phyloP scores from a whole-genome alignment of 1,140 invertebrate species.

The Drosophila burlai region DNA sequence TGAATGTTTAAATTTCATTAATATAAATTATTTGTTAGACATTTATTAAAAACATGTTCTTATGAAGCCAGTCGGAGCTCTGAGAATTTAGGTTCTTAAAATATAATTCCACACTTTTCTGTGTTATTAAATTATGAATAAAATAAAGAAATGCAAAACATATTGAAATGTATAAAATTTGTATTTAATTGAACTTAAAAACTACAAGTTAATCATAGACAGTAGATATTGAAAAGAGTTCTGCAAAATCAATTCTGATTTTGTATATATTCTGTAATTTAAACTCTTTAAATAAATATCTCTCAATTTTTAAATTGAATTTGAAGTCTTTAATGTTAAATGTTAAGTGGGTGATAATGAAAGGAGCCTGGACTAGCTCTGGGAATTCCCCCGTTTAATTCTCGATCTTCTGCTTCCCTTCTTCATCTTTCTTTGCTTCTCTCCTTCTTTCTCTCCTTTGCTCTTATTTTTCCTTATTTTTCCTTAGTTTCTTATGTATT shows the following conservation, averaged over 20 bases:
- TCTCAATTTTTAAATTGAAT: background rate
- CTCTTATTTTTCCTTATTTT: too few relatives aligned
- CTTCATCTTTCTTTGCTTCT: background rate
- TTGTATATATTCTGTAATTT: too few relatives aligned
- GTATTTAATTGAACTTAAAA: background rate
- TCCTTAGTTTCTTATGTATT: background rate
- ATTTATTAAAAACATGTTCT: background rate
- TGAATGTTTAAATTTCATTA: too few relatives aligned
- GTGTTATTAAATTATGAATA: too few relatives aligned
- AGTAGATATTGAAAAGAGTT: too few relatives aligned
- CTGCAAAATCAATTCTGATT: too few relatives aligned
- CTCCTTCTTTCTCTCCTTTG: background rate
- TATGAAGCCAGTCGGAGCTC: too few relatives aligned
- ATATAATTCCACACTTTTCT: too few relatives aligned
- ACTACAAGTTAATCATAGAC: too few relatives aligned
- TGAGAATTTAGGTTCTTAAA: too few relatives aligned
- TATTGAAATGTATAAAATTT: background rate
- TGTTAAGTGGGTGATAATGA: background rate
- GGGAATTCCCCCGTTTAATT: background rate
- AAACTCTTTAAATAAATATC: background rate
- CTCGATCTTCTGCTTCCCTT: background rate
- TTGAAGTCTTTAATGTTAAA: background rate
- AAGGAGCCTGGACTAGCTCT: background rate
- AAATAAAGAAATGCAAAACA: background rate
- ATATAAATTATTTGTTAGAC: background rate